Evolutionary conservation across 1,140 invertebrate species (phyloP).

Genomic region (Leptinotarsa undecemlineata): DNA sequence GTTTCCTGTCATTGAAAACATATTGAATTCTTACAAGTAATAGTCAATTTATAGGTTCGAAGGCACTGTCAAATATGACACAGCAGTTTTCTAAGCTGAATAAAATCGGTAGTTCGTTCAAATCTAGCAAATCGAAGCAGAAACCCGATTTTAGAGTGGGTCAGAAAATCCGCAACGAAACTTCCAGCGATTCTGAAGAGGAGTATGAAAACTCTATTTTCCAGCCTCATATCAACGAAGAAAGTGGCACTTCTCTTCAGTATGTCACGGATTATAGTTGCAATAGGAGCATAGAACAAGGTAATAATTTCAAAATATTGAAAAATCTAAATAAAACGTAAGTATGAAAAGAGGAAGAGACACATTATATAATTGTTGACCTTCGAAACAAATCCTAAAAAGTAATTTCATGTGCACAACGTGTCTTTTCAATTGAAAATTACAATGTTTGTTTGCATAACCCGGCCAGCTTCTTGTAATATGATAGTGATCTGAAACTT

Average conservation of each 20-base stretch:
- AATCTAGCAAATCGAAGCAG: conserved; percentile 55
- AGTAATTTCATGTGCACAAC: no score
- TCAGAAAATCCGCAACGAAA: conserved; percentile 44
- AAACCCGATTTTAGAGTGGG: conserved; percentile 60
- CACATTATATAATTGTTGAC: no score
- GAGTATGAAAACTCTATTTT: conserved; percentile 60
- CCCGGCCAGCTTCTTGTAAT: no score
- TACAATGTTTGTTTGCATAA: no score
- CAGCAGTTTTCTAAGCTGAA: conserved; percentile 84
- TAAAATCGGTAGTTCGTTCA: conserved; percentile 71
- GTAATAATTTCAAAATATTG: conserved; percentile 7
- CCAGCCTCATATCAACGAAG: conserved; percentile 51
- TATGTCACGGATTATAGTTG: conserved; percentile 30
- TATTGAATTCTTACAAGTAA: no score
- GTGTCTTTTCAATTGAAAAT: no score
- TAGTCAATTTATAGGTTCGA: conserved; percentile 63
- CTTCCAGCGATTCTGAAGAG: conserved; percentile 58
- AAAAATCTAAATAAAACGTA: not conserved
- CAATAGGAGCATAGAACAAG: conserved; percentile 42
- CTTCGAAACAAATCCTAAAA: no score
- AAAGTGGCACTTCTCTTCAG: conserved; percentile 19
- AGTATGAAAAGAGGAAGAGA: no score
- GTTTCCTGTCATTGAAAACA: conserved; percentile 23
- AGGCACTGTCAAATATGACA: conserved; percentile 81
- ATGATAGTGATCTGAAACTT: no score